Evolutionary conservation across 2,888 invertebrate genomes (phyloP).

Genomic region (Temnothorax rugatulus): DNA sequence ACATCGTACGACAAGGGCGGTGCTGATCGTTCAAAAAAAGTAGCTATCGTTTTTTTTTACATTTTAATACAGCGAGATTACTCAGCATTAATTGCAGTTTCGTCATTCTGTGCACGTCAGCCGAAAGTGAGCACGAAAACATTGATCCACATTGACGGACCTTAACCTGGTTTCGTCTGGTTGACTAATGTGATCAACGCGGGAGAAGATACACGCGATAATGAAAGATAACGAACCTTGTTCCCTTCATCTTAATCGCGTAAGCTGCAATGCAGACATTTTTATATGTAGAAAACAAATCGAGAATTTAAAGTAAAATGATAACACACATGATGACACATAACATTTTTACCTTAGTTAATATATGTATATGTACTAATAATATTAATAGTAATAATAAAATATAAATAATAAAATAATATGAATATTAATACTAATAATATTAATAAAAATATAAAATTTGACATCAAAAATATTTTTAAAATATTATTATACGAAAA

Average conservation of each 20-base stretch:
- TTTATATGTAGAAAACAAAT: background rate
- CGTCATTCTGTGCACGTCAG: slow-evolving; percentile 1
- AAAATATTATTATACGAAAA: background rate
- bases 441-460: background rate
- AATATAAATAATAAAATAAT: too few relatives aligned
- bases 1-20: slow-evolving; percentile 10
- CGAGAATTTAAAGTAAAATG: background rate
- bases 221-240: slow-evolving; percentile 41
- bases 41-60: slow-evolving; percentile 5
- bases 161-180: slow-evolving; percentile 34
- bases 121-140: slow-evolving; percentile 16
- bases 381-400: too few relatives aligned
- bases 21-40: slow-evolving; percentile 40
- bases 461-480: slow-evolving; percentile 8
- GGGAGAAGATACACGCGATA: slow-evolving; percentile 19
- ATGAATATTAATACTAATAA: too few relatives aligned
- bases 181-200: slow-evolving; percentile 34
- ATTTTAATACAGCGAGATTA: slow-evolving; percentile 41
- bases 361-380: too few relatives aligned
- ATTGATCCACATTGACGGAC: slow-evolving; percentile 37
- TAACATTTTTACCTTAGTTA: background rate
- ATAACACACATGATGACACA: background rate
- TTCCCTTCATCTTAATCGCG: slow-evolving; percentile 9
- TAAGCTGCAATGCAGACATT: background rate
- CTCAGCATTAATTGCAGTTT: slow-evolving; percentile 34